Base-by-base conservation (phyloP, 2,113 vertebrate genomes). In the Corythornis cristatus region DNA sequence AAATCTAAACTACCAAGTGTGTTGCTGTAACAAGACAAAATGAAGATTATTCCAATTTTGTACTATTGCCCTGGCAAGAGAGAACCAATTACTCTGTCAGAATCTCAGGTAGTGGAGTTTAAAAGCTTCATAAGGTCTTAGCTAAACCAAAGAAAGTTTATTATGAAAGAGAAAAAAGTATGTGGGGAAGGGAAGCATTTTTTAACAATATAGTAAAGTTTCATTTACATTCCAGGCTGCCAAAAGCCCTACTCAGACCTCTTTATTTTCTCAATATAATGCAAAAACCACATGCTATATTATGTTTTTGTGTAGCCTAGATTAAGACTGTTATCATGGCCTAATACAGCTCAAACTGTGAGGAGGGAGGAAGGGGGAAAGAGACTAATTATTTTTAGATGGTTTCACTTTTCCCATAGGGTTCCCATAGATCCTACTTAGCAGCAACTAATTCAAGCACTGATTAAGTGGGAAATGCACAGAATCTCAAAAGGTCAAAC, bases 381-480 rank as follows among this genome's bases (percentile, higher is more conserved):
- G 80, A 97, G 89, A 94, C 93, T 98, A 97, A 98, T 98, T 98
- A 98, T 98, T 98, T 98, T 98, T 97, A 98, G 98, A 98, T 97
- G 95, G 93, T 83, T 98, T 97, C 42, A 9, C 85, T 98, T 98
- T 97, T 97, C 98, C 98, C 98, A 91, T 92, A 97, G 98, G 98
- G 93, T 97, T 98, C 62, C 85, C 95, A 92, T 96, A 96, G 97
- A 97, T 98, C 91, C 97, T 97, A 97, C 95, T 98, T 98, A 98
- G 97, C 96, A 96, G 95, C 96, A 97, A 89, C 97, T 98, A 97
- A 98, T 98, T 98, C 97, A 92, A 94, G 93, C 65, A 86, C 97
- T 98, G 98, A 98, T 98, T 98, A 98, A 98, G 97, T 97, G 96
- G 97, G 97, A 98, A 98, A 98, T 96, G 96, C 96, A 97, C 84